These are phyloP conservation scores for Pluvianellus socialis DNA, from an alignment of 2,113 vertebrate species.

Conservation along the genomic window DNA sequence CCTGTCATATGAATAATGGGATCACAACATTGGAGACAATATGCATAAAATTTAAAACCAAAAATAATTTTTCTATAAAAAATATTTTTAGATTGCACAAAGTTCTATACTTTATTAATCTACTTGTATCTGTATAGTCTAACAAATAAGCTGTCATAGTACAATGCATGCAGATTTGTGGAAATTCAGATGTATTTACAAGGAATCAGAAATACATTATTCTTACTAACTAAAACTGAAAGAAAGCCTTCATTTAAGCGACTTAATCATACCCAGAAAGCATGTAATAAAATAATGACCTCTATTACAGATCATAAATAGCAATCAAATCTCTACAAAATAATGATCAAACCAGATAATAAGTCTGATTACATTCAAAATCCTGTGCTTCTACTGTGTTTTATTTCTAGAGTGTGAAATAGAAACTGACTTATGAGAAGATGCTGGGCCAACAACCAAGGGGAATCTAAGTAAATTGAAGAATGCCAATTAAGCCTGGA, in stretches of 20 bases:
- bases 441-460: slow-evolving; percentile 33
- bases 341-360: slow-evolving; percentile 79
- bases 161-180: slow-evolving; percentile 47
- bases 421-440: slow-evolving; percentile 64
- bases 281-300: slow-evolving; percentile 76
- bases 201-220: slow-evolving; percentile 75
- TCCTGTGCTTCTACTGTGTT: slow-evolving; percentile 59
- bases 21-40: background rate
- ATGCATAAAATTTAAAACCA: background rate
- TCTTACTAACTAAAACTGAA: slow-evolving; percentile 69
- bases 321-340: slow-evolving; percentile 74
- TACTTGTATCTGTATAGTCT: slow-evolving; percentile 45
- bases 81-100: slow-evolving; percentile 44
- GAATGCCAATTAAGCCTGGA: slow-evolving; percentile 38
- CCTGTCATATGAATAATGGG: background rate
- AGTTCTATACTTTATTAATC: slow-evolving; percentile 50
- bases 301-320: slow-evolving; percentile 77
- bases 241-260: slow-evolving; percentile 74
- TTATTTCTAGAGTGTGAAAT: slow-evolving; percentile 67
- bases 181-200: slow-evolving; percentile 65
- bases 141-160: slow-evolving; percentile 39
- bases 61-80: slow-evolving; percentile 15
- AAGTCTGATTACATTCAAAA: slow-evolving; percentile 77
- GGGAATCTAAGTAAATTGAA: slow-evolving; percentile 36
- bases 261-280: slow-evolving; percentile 73